Evolutionary conservation across 1,140 invertebrate genomes (phyloP).

Genomic region (Drosophila yakuba): DNA sequence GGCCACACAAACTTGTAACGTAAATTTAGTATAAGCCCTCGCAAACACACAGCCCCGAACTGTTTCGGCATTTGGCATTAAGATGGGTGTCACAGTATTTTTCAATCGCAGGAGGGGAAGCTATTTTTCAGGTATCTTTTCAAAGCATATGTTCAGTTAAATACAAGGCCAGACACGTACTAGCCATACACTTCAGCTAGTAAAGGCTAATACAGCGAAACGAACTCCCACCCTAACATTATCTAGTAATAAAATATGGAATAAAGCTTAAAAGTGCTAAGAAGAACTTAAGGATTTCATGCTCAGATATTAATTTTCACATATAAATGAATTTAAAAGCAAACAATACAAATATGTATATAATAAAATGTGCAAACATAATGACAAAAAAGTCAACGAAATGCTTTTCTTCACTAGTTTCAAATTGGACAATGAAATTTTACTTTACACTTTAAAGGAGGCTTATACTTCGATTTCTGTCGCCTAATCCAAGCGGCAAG

Average conservation of each 20-base stretch:
- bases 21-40: slow-evolving; percentile 66
- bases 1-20: slow-evolving; percentile 56
- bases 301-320: too few species aligned
- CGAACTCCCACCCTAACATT: too few species aligned
- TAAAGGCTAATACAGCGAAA: too few species aligned
- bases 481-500: slow-evolving; percentile 33
- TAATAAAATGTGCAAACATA: neutral
- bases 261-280: too few species aligned
- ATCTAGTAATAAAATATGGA: too few species aligned
- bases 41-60: slow-evolving; percentile 39
- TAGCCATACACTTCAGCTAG: too few species aligned
- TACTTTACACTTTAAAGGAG: neutral
- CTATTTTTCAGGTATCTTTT: slow-evolving; percentile 8
- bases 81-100: slow-evolving; percentile 53
- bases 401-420: neutral
- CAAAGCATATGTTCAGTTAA: neutral
- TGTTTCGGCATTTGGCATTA: slow-evolving; percentile 67
- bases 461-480: slow-evolving; percentile 11
- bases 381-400: neutral
- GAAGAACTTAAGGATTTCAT: too few species aligned
- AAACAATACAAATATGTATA: too few species aligned
- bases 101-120: slow-evolving; percentile 1
- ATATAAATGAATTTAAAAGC: too few species aligned
- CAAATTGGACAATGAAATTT: neutral
- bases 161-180: too few species aligned